Evolutionary conservation across 2,113 vertebrate genomes (phyloP).

Genomic region (Anguilla japonica): DNA sequence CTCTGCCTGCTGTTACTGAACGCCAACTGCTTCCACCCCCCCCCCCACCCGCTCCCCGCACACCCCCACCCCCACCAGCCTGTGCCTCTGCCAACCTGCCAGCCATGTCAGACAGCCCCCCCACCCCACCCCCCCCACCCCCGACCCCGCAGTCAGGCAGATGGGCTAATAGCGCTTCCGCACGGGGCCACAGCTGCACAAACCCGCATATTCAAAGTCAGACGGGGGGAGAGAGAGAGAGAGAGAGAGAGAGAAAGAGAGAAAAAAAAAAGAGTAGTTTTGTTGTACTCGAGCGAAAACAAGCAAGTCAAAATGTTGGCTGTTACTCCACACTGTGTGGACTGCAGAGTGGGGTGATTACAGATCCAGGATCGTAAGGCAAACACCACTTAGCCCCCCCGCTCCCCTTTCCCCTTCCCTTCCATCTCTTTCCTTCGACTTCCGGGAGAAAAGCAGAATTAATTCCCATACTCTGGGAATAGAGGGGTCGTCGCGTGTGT

Average conservation of each 20-base stretch:
- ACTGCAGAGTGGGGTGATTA: not conserved
- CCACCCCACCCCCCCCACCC: not conserved
- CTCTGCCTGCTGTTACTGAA: not conserved
- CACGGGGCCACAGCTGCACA: not conserved
- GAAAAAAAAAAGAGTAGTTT: not conserved
- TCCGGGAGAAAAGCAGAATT: not conserved
- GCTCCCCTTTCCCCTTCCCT: not conserved
- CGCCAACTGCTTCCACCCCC: not conserved
- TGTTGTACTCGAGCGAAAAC: not conserved
- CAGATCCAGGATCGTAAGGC: not conserved
- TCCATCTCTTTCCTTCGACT: not conserved
- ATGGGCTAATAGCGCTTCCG: not conserved
- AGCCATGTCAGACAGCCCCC: not conserved
- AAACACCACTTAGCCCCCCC: not conserved
- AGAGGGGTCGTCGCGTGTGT: not conserved
- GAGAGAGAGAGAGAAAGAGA: no score
- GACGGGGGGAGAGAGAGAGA: not conserved
- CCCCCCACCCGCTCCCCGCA: no score
- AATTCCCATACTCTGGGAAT: not conserved
- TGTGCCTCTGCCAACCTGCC: not conserved
- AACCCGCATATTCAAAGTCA: not conserved
- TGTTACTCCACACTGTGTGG: not conserved
- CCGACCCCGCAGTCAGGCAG: not conserved
- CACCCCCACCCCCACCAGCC: no score
- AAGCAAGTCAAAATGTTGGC: not conserved